Evolutionary conservation across 1,140 invertebrate species (phyloP), one percentile per base, ranked within the genome.

Genomic region (Arion vulgaris): DNA sequence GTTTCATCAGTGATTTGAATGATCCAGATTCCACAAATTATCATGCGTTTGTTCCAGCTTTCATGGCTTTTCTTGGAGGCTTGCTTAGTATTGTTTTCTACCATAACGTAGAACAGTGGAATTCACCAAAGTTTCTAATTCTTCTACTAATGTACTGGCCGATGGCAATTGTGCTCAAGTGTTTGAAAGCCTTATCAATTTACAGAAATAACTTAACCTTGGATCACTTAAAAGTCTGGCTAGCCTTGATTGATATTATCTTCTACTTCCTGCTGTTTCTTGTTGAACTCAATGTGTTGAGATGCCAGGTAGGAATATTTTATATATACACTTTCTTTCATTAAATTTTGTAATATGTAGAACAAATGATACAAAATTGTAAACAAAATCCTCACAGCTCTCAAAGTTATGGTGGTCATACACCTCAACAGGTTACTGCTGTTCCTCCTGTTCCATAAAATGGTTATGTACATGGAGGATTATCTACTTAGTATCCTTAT

Each of bases 51-150:
- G 75, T 91, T 7, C 89, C 89, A 28, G 89, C 88, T 32, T 87
- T 84, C 75, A 76, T 89, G n/a, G 82, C 86, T 15, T 79, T 89
- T 15, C 26, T 88, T 23, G 87, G 86, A 26, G 83, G 88, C 17
- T 51, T 90, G 11, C 62, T 88, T 15, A 86, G 85, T 17, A 87
- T 91, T 41, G 75, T 89, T 7, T 89, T 87, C 68, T 91, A 91
- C 77, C 90, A 91, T 75, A 91, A 89, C 83, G 88, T 91, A 36
- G 90, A 91, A 82, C 87, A 89, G 84, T 91, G 89, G 90, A 91
- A 91, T 81, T 91, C 89, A 4, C 90, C 90, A n/a, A 85, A 86
- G 84, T 91, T 91, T 81, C 84, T 91, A 2, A 72, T 91, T 7
- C 82, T 89, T 5, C 51, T 91, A 36, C 81, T 90, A 28, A 66